phyloP scores from a whole-genome alignment of 92 coral and sea anemone genomes.

The Porites rus region DNA sequence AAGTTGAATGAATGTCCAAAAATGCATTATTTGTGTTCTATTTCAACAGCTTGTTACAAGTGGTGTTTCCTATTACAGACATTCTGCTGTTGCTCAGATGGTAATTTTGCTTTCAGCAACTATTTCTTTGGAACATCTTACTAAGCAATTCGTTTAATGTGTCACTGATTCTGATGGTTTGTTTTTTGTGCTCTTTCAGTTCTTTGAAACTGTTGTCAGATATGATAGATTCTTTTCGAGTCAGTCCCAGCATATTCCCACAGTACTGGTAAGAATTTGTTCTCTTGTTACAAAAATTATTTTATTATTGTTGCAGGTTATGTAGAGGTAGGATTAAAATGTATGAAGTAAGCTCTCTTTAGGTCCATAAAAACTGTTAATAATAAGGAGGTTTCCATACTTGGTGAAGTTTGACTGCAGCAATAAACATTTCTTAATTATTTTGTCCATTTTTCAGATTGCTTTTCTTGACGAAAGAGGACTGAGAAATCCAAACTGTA shows the following conservation, averaged over 20 bases:
- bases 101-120: conserved; percentile 24
- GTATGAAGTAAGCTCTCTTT: too few species aligned
- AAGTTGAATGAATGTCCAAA: too few species aligned
- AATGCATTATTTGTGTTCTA: not conserved
- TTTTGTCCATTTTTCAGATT: conserved; percentile 44
- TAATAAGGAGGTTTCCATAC: too few species aligned
- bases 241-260: conserved; percentile 88
- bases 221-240: conserved; percentile 86
- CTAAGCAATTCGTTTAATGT: too few species aligned
- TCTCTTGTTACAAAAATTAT: too few species aligned
- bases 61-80: conserved; percentile 78
- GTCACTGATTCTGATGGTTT: not conserved
- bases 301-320: too few species aligned
- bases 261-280: conserved; percentile 80
- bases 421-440: too few species aligned
- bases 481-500: conserved; percentile 85
- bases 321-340: too few species aligned
- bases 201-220: conserved; percentile 94
- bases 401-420: too few species aligned
- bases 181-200: conserved; percentile 55
- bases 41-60: conserved; percentile 80
- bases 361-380: too few species aligned
- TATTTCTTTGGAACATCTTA: too few species aligned
- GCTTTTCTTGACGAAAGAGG: conserved; percentile 97
- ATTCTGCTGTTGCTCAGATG: conserved; percentile 87